Conservation (phyloP, 2,888 invertebrate species). For the Brassicogethes aeneus region DNA sequence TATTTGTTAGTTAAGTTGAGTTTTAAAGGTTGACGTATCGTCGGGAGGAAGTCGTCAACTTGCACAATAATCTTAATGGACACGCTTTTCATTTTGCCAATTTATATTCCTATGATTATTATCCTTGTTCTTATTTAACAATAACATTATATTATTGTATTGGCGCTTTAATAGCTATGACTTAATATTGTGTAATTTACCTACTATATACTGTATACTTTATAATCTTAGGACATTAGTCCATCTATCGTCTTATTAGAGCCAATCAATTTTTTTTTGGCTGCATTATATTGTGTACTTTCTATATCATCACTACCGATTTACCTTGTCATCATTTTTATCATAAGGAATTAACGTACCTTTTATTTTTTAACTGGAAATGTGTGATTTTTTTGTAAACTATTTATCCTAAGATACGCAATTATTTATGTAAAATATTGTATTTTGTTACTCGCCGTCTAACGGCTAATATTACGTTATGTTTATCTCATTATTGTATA, state of each 20-base stretch:
- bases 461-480: constrained; percentile 24
- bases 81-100: constrained; percentile 29
- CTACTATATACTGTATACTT: constrained; percentile 1
- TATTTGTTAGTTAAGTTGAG: constrained; percentile 27
- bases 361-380: constrained; percentile 38
- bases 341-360: constrained; percentile 37
- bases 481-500: constrained; percentile 32
- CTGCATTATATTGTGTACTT: constrained; percentile 14
- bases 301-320: constrained; percentile 23
- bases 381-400: constrained; percentile 39
- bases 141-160: constrained; percentile 17
- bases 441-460: constrained; percentile 31
- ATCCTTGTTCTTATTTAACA: constrained; percentile 18
- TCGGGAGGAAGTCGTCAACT: constrained; percentile 19
- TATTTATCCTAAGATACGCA: constrained; percentile 32
- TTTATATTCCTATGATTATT: constrained; percentile 27
- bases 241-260: constrained; percentile 1
- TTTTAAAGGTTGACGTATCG: constrained; percentile 10
- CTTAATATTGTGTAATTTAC: constrained; percentile 12
- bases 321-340: constrained; percentile 25
- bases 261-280: too few species aligned
- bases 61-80: constrained; percentile 27
- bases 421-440: constrained; percentile 27
- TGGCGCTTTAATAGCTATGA: constrained; percentile 23
- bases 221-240: background rate